Conservation (phyloP, 2,113 vertebrate species). For the Campylomormyrus numenius region DNA sequence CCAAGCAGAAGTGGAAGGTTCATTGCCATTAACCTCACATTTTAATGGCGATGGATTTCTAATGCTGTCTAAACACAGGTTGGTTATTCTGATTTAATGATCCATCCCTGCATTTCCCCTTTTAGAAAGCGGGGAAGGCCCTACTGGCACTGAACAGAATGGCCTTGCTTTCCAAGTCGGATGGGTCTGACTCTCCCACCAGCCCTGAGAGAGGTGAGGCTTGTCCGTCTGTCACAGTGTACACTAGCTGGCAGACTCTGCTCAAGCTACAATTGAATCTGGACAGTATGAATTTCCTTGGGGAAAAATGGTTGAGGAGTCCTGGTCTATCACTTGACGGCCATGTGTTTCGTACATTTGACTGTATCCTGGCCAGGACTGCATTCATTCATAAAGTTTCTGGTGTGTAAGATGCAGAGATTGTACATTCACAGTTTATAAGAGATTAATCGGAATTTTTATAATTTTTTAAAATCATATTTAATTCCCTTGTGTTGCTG, state of each 20-base stretch:
- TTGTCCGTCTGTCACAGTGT: background rate
- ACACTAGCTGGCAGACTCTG: background rate
- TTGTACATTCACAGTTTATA: background rate
- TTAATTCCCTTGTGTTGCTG: background rate
- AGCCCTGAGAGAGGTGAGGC: constrained; percentile 21
- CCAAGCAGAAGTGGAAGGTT: constrained; percentile 74
- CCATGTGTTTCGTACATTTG: background rate
- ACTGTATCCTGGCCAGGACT: background rate
- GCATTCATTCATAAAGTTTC: background rate
- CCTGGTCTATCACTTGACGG: background rate
- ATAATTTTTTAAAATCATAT: background rate
- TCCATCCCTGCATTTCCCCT: background rate
- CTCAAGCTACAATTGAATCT: background rate
- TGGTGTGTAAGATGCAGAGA: background rate
- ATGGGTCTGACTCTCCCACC: constrained; percentile 44
- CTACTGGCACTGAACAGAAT: constrained; percentile 75
- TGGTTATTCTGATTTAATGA: background rate
- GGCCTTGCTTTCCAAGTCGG: constrained; percentile 59
- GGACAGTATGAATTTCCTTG: background rate
- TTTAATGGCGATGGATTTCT: background rate
- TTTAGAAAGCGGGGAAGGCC: constrained; percentile 78
- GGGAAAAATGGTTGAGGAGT: background rate
- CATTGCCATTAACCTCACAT: background rate
- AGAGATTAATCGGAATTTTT: background rate
- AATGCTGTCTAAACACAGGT: background rate